phyloP scores from a whole-genome alignment of 2,113 vertebrate species.

The Oriolus oriolus region DNA sequence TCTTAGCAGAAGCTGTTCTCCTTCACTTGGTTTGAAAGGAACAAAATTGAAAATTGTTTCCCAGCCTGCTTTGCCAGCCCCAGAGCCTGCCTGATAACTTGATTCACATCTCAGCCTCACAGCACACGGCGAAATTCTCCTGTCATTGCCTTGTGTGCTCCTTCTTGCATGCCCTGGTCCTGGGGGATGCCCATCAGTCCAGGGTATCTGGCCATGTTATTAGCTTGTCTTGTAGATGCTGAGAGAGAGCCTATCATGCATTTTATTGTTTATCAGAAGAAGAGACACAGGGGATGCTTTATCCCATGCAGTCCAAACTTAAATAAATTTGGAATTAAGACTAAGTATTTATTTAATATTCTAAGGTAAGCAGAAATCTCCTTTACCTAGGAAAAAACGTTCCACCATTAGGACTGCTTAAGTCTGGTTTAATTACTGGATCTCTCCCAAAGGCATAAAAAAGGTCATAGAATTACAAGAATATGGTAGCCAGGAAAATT shows the following conservation, averaged over 20 bases:
- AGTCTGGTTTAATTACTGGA: neutral
- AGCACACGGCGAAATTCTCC: neutral
- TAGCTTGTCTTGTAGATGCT: neutral
- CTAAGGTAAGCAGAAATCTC: neutral
- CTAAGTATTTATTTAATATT: neutral
- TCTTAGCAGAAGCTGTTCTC: slow-evolving; percentile 36
- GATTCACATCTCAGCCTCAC: neutral
- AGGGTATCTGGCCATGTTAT: neutral
- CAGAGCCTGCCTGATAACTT: neutral
- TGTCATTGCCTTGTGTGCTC: neutral
- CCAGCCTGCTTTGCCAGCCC: neutral
- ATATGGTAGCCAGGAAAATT: neutral
- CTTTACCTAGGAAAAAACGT: neutral
- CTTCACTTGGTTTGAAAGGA: slow-evolving; percentile 34
- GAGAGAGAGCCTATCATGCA: neutral
- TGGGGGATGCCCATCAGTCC: neutral
- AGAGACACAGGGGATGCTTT: neutral
- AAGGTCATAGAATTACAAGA: neutral
- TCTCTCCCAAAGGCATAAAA: neutral
- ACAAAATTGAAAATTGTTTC: slow-evolving; percentile 21
- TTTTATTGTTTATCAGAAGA: neutral
- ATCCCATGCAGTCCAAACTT: neutral
- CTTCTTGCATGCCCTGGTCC: neutral
- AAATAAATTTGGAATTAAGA: neutral
- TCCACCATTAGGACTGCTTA: neutral